phyloP scores from a whole-genome alignment of 2,888 invertebrate species.

The Mactromeris polynyma region DNA sequence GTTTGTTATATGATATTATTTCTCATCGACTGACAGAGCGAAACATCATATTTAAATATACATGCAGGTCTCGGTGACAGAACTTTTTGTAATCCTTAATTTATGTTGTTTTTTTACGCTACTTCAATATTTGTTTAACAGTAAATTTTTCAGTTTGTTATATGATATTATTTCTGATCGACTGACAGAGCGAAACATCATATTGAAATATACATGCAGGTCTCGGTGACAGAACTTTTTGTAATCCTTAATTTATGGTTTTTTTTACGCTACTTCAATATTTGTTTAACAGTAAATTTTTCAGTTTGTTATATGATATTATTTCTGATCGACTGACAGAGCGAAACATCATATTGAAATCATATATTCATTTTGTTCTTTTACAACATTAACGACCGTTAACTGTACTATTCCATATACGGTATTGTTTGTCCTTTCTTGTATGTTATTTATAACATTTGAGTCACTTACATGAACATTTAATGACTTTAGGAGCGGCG shows the following conservation, averaged over 20 bases:
- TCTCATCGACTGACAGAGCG: background rate
- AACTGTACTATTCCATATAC: no score
- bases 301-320: background rate
- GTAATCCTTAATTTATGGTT: no score
- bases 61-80: background rate
- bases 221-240: background rate
- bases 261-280: background rate
- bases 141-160: background rate
- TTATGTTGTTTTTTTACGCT: background rate
- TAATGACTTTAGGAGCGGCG: background rate
- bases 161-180: background rate
- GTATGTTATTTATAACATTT: background rate
- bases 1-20: background rate
- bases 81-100: no score
- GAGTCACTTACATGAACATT: background rate
- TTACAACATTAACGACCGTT: no score
- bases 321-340: background rate
- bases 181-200: background rate
- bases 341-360: background rate
- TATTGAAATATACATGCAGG: background rate
- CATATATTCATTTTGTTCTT: no score
- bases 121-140: background rate
- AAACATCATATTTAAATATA: background rate
- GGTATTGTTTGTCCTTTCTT: background rate
- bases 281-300: no score